Conservation (phyloP, 2,888 invertebrate species). For the Lamproptera curius region DNA sequence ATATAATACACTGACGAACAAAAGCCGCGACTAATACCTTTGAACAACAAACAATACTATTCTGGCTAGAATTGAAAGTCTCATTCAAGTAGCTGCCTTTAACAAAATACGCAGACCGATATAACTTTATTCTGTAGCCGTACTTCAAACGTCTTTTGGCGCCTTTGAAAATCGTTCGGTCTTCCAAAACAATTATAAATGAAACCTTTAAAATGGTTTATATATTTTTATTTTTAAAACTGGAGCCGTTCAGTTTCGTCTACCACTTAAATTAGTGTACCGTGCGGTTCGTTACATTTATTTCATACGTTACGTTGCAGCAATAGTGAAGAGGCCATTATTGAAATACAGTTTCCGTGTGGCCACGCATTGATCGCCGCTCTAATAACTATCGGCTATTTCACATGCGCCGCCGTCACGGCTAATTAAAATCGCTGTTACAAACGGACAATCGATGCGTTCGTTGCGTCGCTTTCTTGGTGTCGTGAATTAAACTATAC, state of each 20-base stretch:
- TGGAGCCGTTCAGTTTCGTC: too few species aligned
- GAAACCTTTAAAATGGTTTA: too few species aligned
- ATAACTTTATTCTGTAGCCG: too few species aligned
- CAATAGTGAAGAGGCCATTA: not conserved
- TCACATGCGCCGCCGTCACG: slow-evolving; percentile 6
- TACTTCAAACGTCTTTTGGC: too few species aligned
- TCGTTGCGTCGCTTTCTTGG: slow-evolving; percentile 3
- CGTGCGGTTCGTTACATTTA: not conserved
- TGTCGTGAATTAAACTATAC: slow-evolving; percentile 8
- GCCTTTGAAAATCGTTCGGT: too few species aligned
- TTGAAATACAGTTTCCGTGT: slow-evolving; percentile 1
- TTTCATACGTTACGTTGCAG: not conserved
- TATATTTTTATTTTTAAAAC: too few species aligned
- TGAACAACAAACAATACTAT: too few species aligned
- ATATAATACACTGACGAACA: slow-evolving; percentile 11
- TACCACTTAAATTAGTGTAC: not conserved
- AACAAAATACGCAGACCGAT: too few species aligned
- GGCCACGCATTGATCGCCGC: slow-evolving; percentile 12
- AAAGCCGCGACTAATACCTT: slow-evolving; percentile 7
- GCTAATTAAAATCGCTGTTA: slow-evolving; percentile 3
- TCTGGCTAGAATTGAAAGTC: too few species aligned
- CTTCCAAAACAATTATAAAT: too few species aligned
- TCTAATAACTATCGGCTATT: slow-evolving; percentile 17
- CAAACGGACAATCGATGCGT: not conserved
- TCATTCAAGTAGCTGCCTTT: too few species aligned